Conservation (phyloP, 2,888 invertebrate species). For the Diarsia rubi region DNA sequence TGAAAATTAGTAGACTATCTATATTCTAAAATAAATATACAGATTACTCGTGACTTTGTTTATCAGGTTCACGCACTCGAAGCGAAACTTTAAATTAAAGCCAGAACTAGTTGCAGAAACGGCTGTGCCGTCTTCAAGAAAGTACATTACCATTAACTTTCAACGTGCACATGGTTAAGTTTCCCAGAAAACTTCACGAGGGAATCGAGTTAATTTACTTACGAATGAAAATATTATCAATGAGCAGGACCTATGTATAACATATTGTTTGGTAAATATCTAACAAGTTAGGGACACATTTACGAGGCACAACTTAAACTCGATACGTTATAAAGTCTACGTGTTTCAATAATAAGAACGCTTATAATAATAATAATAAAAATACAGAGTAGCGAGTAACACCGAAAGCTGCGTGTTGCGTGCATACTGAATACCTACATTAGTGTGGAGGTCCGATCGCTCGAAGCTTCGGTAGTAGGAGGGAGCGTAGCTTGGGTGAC, state of each 20-base stretch:
- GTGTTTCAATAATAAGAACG: conserved; percentile 79
- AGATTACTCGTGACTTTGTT: conserved; percentile 65
- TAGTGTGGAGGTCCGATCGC: conserved; percentile 85
- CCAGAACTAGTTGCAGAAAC: conserved; percentile 71
- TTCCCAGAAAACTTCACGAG: conserved; percentile 73
- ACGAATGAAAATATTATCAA: conserved; percentile 67
- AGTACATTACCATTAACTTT: conserved; percentile 80
- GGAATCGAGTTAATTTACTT: conserved; percentile 71
- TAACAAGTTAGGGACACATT: conserved; percentile 47
- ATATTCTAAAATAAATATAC: conserved; percentile 61
- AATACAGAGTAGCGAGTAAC: conserved; percentile 82
- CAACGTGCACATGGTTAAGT: conserved; percentile 76
- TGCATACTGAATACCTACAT: conserved; percentile 81
- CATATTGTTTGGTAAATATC: conserved; percentile 54
- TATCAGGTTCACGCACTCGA: conserved; percentile 71
- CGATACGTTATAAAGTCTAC: conserved; percentile 77
- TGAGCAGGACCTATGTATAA: conserved; percentile 51
- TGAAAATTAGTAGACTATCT: conserved; percentile 63
- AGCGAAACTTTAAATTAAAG: conserved; percentile 80
- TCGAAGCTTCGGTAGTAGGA: conserved; percentile 77
- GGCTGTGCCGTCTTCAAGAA: conserved; percentile 71
- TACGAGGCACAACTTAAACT: conserved; percentile 85
- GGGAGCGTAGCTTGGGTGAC: conserved; percentile 80
- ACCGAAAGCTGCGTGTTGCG: conserved; percentile 89
- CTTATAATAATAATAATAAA: conserved; percentile 73